Evolutionary conservation across 2,888 invertebrate species (phyloP), one percentile per base, ranked within the genome.

Genomic region (Synergus japonicus): DNA sequence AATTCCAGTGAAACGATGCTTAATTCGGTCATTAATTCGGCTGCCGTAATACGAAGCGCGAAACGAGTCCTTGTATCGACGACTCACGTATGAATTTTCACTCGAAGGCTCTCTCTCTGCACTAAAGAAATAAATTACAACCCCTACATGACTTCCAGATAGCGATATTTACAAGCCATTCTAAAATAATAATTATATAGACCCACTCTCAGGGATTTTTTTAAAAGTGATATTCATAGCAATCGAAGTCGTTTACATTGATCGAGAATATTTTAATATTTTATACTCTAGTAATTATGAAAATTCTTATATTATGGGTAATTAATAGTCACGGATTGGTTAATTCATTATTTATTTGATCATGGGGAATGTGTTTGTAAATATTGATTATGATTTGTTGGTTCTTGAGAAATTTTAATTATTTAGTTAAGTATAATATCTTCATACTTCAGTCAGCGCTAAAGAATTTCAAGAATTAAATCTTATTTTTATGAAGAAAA

Each of bases 1-100:
- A 89, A 89, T 90, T 89, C 87, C 87, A 85, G 87, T 83, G 77
- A 79, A 82, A 79, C 78, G 79, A 76, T 78, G 85, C 86, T 88
- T 87, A 88, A 88, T 88, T 88, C 86, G 88, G 80, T 86, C 88
- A 88, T 88, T 88, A 88, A 87, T 84, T 80, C 82, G 86, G 37
- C 73, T 73, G 54, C 73, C 37, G 73, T 73, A 73, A 73, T 73
- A 73, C 54, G 73, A 73, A 73, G 73, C 73, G 73, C 54, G 73
- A 73, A 73, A 54, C 73, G 49, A 54, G 73, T 73, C 73, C 49
- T 73, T 73, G 73, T 37, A 73, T 73, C 37, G 49, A 46, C 29
- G 67, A 54, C 37, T 73, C 49, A 4, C 49, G 54, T 22, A 73
- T 73, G 73, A 54, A 73, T 73, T 73, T 73, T 73, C 54, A 73